Conservation (phyloP, 2,888 invertebrate species). For the Diarsia mendica region DNA sequence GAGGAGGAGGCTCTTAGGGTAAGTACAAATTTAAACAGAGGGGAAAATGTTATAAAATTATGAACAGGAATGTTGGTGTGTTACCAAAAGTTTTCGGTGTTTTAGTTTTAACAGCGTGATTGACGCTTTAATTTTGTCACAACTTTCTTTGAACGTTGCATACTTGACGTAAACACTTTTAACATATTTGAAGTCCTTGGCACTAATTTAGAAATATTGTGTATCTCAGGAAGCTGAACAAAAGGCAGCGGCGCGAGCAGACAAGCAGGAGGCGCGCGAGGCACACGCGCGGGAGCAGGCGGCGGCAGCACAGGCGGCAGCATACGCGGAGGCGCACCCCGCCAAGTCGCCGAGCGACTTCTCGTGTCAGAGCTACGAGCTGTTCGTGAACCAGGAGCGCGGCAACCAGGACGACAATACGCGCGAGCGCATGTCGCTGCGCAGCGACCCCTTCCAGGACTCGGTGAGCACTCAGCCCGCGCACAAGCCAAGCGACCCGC, state of each 20-base stretch:
- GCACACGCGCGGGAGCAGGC: constrained; percentile 91
- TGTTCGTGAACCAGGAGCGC: constrained; percentile 96
- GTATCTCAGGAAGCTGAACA: constrained; percentile 94
- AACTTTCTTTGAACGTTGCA: too few species aligned
- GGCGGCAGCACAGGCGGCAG: constrained; percentile 91
- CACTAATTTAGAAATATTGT: neutral
- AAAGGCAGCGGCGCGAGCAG: constrained; percentile 93
- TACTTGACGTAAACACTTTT: neutral
- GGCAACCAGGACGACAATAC: constrained; percentile 97
- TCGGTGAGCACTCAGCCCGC: constrained; percentile 96
- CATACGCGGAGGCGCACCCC: constrained; percentile 91
- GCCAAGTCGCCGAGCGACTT: constrained; percentile 97
- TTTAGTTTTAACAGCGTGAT: neutral
- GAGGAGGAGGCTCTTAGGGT: constrained; percentile 98
- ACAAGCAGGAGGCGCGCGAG: constrained; percentile 91
- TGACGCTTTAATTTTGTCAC: too few species aligned
- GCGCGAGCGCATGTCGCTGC: constrained; percentile 97
- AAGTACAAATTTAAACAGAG: constrained; percentile 69
- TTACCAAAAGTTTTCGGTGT: neutral
- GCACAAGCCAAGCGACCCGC: constrained; percentile 91
- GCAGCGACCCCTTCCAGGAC: constrained; percentile 95
- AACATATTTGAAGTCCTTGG: neutral
- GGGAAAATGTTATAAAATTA: constrained; percentile 1
- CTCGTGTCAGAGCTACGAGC: constrained; percentile 97
- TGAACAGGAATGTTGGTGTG: constrained; percentile 1